phyloP scores from a whole-genome alignment of 2,113 vertebrate genomes.

The Noturus placidus region DNA sequence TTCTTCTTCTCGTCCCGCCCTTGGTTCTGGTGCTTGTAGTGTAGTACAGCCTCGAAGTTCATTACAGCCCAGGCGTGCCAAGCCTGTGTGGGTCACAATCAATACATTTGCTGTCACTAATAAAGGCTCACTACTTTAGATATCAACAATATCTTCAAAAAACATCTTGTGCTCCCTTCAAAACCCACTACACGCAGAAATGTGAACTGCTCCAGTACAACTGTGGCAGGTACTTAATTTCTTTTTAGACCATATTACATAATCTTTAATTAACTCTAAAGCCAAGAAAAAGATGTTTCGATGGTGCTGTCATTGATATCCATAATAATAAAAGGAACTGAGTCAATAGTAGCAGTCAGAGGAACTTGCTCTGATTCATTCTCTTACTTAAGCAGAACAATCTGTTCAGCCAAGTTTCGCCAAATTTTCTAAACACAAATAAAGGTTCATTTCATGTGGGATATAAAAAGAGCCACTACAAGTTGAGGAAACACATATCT shows the following conservation, averaged over 20 bases:
- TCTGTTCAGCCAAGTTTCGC: background rate
- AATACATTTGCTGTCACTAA: background rate
- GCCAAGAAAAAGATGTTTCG: background rate
- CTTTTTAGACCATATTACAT: background rate
- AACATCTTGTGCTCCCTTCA: background rate
- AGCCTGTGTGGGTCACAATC: conserved; percentile 73
- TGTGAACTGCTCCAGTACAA: background rate
- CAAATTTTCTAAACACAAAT: background rate
- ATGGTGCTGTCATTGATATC: background rate
- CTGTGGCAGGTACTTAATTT: too few relatives aligned
- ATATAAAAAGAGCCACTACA: background rate
- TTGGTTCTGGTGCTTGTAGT: conserved; percentile 96
- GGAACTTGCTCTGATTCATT: background rate
- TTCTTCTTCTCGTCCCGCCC: conserved; percentile 94
- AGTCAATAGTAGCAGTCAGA: background rate
- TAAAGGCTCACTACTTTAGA: background rate
- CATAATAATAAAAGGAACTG: background rate
- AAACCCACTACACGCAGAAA: background rate
- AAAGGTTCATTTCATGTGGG: background rate
- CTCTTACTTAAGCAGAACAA: background rate
- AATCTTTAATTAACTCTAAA: background rate
- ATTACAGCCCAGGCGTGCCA: conserved; percentile 99
- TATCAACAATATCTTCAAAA: background rate
- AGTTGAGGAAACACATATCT: background rate
- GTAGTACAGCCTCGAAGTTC: conserved; percentile 97